Evolutionary conservation across 2,888 invertebrate genomes (phyloP).

Genomic region (Microctonus aethiopoides): DNA sequence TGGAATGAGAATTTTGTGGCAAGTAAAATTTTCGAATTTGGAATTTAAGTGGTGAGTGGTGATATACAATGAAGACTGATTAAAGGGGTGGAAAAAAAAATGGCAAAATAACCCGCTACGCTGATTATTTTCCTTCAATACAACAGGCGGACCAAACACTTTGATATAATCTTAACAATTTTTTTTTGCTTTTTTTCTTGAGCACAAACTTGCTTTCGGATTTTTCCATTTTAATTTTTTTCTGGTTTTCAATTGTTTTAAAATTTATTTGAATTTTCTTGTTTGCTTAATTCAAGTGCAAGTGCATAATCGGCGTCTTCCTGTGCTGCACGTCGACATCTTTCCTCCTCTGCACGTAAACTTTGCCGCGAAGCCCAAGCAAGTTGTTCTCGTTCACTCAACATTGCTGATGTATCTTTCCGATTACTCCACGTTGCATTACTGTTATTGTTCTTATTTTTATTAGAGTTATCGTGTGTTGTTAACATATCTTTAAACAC

Average conservation of each 20-base stretch:
- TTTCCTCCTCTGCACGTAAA: constrained; percentile 73
- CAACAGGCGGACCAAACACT: constrained; percentile 28
- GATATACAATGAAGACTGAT: constrained; percentile 27
- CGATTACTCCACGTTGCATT: constrained; percentile 35
- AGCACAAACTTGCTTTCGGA: neutral
- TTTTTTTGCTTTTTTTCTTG: neutral
- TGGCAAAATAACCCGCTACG: neutral
- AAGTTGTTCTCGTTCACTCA: constrained; percentile 75
- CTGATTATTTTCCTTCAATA: neutral
- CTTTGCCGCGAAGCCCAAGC: constrained; percentile 82
- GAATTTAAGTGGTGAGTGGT: neutral
- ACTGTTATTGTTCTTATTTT: constrained; percentile 68
- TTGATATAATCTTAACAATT: constrained; percentile 25
- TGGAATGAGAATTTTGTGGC: neutral
- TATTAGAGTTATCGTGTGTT: constrained; percentile 60
- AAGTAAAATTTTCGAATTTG: constrained; percentile 11
- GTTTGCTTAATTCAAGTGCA: constrained; percentile 77
- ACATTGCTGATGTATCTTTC: neutral
- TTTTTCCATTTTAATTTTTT: neutral
- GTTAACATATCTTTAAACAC: constrained; percentile 57
- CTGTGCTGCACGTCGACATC: constrained; percentile 71
- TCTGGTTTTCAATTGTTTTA: constrained; percentile 22
- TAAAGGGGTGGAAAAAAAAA: constrained; percentile 18
- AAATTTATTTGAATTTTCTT: constrained; percentile 59
- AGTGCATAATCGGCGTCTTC: constrained; percentile 81